Conservation (phyloP, 2,888 invertebrate genomes). For the Micropterix aruncella region DNA sequence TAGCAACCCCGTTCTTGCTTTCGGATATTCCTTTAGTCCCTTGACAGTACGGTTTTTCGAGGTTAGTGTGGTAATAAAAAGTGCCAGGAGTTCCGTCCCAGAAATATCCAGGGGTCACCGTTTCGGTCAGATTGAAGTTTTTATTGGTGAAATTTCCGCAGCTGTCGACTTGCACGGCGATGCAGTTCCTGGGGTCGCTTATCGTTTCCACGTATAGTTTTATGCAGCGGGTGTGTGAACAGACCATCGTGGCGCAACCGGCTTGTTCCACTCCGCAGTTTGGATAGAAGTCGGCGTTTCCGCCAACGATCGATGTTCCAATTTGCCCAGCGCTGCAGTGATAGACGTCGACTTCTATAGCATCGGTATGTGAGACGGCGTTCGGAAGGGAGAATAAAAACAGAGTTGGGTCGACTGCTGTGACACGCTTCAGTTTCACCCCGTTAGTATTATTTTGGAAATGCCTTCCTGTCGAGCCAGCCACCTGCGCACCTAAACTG, state of each 20-base stretch:
- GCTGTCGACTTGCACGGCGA: background rate
- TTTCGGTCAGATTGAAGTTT: background rate
- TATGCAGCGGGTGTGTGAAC: background rate
- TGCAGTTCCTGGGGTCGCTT: background rate
- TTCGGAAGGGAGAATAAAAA: constrained; percentile 30
- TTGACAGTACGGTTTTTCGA: background rate
- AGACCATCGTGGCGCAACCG: constrained; percentile 22
- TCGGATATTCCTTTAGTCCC: too few relatives aligned
- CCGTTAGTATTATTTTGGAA: constrained; percentile 14
- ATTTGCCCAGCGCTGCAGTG: constrained; percentile 44
- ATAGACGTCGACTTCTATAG: constrained; percentile 41
- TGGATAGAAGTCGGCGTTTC: constrained; percentile 42
- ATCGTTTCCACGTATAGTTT: background rate
- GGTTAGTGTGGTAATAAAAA: background rate
- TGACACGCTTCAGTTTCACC: constrained; percentile 26
- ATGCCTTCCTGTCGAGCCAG: background rate
- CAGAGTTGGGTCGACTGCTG: constrained; percentile 32
- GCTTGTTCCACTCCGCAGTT: constrained; percentile 43
- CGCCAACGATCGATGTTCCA: constrained; percentile 34
- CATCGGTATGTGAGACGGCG: constrained; percentile 38
- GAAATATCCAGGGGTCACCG: background rate
- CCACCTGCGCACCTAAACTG: background rate
- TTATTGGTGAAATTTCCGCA: background rate
- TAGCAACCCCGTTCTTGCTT: too few relatives aligned
- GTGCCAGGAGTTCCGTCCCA: background rate